A percentile compares a stretch with the other conserved stretches of the same genome.
These are phyloP conservation scores for Anastrepha ludens DNA, from an alignment of 1,140 invertebrate species.

Conservation along the genomic window DNA sequence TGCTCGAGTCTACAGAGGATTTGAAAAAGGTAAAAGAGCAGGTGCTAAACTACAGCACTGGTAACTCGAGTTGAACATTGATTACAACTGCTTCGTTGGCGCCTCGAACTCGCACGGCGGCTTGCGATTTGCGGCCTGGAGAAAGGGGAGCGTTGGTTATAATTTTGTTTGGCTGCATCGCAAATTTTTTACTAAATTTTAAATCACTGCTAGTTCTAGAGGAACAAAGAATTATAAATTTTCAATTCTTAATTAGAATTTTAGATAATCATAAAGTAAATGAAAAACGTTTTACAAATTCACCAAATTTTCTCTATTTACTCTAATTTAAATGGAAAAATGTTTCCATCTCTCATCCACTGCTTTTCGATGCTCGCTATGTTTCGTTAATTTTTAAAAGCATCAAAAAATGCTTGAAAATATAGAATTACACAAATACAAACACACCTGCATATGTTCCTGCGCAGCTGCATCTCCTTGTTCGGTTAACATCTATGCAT, in stretches of 20 bases:
- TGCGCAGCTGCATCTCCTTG: neutral
- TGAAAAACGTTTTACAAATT: too few relatives aligned
- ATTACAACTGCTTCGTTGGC: slow-evolving; percentile 52
- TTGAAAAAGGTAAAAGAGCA: neutral
- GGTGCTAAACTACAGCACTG: neutral
- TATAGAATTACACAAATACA: neutral
- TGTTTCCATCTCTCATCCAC: too few relatives aligned
- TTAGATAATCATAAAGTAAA: too few relatives aligned
- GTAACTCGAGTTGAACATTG: slow-evolving; percentile 49
- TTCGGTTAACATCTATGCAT: neutral
- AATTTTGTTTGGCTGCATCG: neutral
- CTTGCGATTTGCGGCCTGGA: neutral
- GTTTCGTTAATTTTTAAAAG: neutral
- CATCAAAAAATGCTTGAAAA: neutral
- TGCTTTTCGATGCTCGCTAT: too few relatives aligned
- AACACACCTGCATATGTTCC: neutral
- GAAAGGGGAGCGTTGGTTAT: neutral
- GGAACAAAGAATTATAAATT: too few relatives aligned
- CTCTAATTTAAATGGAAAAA: too few relatives aligned
- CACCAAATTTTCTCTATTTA: too few relatives aligned
- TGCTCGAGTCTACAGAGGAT: neutral
- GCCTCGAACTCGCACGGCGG: neutral
- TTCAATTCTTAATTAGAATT: too few relatives aligned
- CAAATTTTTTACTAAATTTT: neutral
- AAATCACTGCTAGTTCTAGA: too few relatives aligned